A percentile compares a stretch with the other conserved stretches of the same genome.
Evolutionary conservation across 2,888 invertebrate species (phyloP).

Genomic region (Acrobasis suavella): DNA sequence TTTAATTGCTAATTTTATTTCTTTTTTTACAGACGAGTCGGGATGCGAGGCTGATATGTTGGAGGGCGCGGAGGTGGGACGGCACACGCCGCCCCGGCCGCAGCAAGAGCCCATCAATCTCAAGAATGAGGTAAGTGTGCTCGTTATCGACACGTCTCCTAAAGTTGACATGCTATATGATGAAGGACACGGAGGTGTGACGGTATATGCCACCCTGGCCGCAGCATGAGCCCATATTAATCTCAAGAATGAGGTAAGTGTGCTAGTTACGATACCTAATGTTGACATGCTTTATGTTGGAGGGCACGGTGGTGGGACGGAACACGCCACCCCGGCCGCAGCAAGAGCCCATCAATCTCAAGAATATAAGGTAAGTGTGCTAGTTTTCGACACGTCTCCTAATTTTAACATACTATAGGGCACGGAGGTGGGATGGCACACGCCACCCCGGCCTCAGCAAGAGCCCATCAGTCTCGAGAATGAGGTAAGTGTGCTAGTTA

Average conservation of each 20-base stretch:
- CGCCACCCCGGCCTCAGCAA: conserved; percentile 80
- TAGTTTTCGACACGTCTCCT: too few species aligned
- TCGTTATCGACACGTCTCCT: conserved; percentile 19
- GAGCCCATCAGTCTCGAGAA: too few species aligned
- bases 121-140: conserved; percentile 74
- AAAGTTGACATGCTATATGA: conserved; percentile 76
- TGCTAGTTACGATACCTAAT: conserved; percentile 15
- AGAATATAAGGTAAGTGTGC: conserved; percentile 71
- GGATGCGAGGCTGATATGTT: conserved; percentile 93
- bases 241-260: conserved; percentile 78
- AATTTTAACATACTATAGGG: conserved; percentile 62
- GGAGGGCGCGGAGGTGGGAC: conserved; percentile 87
- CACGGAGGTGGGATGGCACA: conserved; percentile 84
- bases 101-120: conserved; percentile 81
- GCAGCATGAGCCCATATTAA: conserved; percentile 81
- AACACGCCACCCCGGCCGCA: conserved; percentile 81
- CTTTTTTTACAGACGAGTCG: conserved; percentile 85
- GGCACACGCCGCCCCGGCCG: conserved; percentile 81
- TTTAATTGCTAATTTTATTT: conserved; percentile 4
- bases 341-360: conserved; percentile 80
- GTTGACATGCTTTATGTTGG: conserved; percentile 81
- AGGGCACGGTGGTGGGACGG: conserved; percentile 82
- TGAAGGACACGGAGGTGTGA: conserved; percentile 83
- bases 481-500: too few species aligned
- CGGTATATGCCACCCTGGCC: conserved; percentile 81